Conservation (phyloP, 2,113 vertebrate genomes). For the Thermophis baileyi region DNA sequence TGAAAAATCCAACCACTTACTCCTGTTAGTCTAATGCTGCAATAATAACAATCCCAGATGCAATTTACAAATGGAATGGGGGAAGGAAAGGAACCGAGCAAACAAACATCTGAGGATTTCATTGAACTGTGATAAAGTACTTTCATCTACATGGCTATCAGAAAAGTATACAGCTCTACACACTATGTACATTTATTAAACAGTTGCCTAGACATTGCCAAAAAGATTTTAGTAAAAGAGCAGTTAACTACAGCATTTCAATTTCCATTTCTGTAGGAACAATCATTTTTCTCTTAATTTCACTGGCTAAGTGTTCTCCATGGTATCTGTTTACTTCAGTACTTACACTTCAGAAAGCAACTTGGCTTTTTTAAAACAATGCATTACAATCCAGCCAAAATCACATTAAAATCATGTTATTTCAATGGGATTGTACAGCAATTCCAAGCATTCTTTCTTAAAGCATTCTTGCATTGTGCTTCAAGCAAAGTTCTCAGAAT, state of each 20-base stretch:
- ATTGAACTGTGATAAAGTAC: slow-evolving; percentile 16
- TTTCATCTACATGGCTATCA: slow-evolving; percentile 30
- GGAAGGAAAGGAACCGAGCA: slow-evolving; percentile 6
- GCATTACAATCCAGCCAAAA: not conserved
- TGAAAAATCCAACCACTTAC: not conserved
- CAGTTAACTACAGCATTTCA: slow-evolving; percentile 43
- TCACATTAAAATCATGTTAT: not conserved
- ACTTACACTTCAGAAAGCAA: not conserved
- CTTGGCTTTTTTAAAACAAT: not conserved
- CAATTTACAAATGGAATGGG: slow-evolving; percentile 21
- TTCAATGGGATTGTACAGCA: not conserved
- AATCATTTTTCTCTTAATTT: slow-evolving; percentile 1
- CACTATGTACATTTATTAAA: slow-evolving; percentile 37
- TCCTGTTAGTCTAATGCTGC: not conserved
- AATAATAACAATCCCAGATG: not conserved
- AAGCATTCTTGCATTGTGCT: not conserved
- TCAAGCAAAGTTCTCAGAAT: not conserved
- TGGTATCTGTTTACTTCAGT: not conserved
- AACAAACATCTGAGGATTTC: not conserved
- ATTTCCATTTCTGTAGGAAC: slow-evolving; percentile 47
- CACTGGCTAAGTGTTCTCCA: not conserved
- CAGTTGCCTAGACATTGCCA: slow-evolving; percentile 63
- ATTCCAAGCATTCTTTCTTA: not conserved
- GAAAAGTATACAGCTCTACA: slow-evolving; percentile 48
- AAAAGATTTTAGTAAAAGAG: slow-evolving; percentile 53